A percentile compares a stretch with the other conserved stretches of the same genome.
These are phyloP conservation scores for Menura novaehollandiae DNA, from an alignment of 2,113 vertebrate species.

Conservation along the genomic window DNA sequence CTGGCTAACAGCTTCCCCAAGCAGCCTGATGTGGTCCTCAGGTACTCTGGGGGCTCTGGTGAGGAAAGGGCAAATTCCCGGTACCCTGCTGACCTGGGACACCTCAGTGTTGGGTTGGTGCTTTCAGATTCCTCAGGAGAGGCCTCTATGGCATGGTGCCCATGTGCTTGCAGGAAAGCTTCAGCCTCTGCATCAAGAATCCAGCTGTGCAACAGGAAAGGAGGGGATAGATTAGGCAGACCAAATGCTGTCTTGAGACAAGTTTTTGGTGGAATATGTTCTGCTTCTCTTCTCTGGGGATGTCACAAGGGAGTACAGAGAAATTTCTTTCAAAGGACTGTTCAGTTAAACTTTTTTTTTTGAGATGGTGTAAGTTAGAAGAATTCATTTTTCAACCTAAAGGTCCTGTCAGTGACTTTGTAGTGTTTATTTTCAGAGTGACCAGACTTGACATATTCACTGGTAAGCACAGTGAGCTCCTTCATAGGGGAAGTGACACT, in stretches of 20 bases:
- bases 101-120: accelerated
- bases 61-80: neutral
- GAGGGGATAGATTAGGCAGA: neutral
- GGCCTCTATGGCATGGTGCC: accelerated
- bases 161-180: neutral
- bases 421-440: constrained; percentile 74
- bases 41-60: accelerated
- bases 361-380: neutral
- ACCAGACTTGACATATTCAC: constrained; percentile 85
- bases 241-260: neutral
- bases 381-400: constrained; percentile 6
- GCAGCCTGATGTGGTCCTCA: neutral
- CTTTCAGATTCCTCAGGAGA: neutral
- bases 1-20: neutral
- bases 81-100: neutral
- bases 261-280: neutral
- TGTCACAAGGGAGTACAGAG: neutral
- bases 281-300: neutral
- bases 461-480: constrained; percentile 67
- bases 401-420: neutral
- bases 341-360: neutral
- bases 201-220: neutral
- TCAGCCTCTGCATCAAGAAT: neutral
- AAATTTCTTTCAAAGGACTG: neutral
- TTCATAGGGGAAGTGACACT: neutral